A percentile compares a stretch with the other conserved stretches of the same genome.
Conservation (phyloP, 2,797 vertebrate species). For the Sciaenops ocellatus region DNA sequence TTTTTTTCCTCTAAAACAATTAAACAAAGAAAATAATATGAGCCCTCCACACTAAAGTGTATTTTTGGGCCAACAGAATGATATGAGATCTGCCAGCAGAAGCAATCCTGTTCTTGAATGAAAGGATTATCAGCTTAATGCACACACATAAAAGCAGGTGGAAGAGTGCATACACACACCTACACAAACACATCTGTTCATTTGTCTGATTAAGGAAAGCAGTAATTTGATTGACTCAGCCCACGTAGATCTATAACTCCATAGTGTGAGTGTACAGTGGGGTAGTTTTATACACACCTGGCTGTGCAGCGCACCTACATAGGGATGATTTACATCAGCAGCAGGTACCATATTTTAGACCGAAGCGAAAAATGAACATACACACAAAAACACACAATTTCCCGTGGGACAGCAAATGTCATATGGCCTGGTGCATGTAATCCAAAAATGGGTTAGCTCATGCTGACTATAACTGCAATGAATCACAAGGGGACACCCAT, state of each 20-base stretch:
- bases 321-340: constrained; percentile 40
- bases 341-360: constrained; percentile 22
- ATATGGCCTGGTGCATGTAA: constrained; percentile 16
- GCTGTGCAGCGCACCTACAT: constrained; percentile 30
- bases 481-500: constrained; percentile 29
- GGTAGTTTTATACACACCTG: neutral
- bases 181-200: constrained; percentile 45
- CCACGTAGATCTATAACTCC: constrained; percentile 15
- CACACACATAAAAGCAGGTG: constrained; percentile 27
- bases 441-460: constrained; percentile 32
- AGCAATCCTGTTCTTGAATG: neutral
- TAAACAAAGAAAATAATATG: neutral
- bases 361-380: constrained; percentile 14
- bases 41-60: neutral
- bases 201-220: constrained; percentile 46
- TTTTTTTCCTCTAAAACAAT: neutral
- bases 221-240: constrained; percentile 43
- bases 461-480: constrained; percentile 15
- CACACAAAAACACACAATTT: constrained; percentile 27
- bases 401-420: constrained; percentile 41
- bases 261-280: neutral
- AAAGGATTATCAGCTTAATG: constrained; percentile 50
- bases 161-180: constrained; percentile 19
- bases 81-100: constrained; percentile 5
- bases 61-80: neutral